A percentile compares a stretch with the other conserved stretches of the same genome.
Conservation (phyloP, 2,113 vertebrate genomes). For the Lanius ludovicianus region DNA sequence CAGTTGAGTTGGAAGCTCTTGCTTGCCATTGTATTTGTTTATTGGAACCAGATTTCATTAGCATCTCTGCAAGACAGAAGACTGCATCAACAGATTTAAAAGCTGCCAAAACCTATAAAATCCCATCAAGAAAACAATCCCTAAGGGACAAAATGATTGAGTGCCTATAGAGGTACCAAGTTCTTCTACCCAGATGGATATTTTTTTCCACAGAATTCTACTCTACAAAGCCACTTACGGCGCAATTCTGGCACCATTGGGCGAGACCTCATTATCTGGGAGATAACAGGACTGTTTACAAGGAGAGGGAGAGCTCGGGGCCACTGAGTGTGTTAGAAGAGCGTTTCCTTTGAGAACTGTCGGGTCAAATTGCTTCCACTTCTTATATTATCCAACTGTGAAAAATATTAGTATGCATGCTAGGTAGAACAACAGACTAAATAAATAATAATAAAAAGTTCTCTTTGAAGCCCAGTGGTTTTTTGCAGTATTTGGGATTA, state of each 20-base stretch:
- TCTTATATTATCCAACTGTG: neutral
- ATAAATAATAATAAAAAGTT: neutral
- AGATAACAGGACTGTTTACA: neutral
- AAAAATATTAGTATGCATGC: neutral
- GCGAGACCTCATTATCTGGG: conserved; percentile 6
- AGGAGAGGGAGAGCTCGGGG: neutral
- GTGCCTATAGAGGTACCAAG: neutral
- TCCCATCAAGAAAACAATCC: neutral
- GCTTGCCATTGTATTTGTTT: neutral
- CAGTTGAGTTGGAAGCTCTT: neutral
- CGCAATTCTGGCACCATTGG: neutral
- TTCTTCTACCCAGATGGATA: neutral
- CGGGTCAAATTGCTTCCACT: conserved; percentile 11
- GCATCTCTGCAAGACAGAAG: neutral
- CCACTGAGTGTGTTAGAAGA: neutral
- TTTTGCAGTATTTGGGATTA: neutral
- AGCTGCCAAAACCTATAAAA: neutral
- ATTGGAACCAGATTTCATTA: neutral
- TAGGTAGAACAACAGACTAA: neutral
- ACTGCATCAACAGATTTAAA: neutral
- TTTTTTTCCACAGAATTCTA: neutral
- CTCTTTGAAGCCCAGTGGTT: neutral
- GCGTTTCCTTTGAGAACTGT: neutral
- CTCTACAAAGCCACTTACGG: neutral
- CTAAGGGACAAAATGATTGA: neutral